A percentile compares a stretch with the other conserved stretches of the same genome.
These are phyloP conservation scores for Lomographa bimaculata DNA, from an alignment of 2,888 invertebrate genomes.

Conservation along the genomic window DNA sequence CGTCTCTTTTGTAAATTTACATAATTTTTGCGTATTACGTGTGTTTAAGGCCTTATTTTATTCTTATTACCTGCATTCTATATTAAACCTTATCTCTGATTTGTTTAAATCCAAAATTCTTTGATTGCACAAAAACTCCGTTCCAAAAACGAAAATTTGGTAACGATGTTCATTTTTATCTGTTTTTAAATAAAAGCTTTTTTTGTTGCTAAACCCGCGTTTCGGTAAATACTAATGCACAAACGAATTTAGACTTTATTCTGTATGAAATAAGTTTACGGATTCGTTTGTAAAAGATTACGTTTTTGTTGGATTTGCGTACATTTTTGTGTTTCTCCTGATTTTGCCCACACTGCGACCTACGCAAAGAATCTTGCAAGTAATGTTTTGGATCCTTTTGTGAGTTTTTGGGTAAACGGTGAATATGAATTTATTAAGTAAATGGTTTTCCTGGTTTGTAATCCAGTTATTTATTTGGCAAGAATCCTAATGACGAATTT, in stretches of 20 bases:
- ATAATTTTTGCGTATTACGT: slow-evolving; percentile 20
- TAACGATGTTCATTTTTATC: slow-evolving; percentile 8
- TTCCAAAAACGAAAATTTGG: neutral
- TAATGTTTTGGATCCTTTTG: slow-evolving; percentile 5
- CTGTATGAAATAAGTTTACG: slow-evolving; percentile 7
- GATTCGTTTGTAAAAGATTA: slow-evolving; percentile 6
- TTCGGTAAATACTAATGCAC: too few relatives aligned
- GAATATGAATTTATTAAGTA: slow-evolving; percentile 1
- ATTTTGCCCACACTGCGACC: slow-evolving; percentile 9
- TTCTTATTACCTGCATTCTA: too few relatives aligned
- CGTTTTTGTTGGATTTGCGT: slow-evolving; percentile 8
- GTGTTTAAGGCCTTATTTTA: slow-evolving; percentile 9
- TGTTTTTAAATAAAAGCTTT: neutral
- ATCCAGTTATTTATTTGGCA: too few relatives aligned
- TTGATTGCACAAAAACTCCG: neutral
- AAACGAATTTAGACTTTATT: slow-evolving; percentile 15
- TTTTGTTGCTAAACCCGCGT: neutral
- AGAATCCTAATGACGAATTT: too few relatives aligned
- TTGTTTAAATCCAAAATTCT: neutral
- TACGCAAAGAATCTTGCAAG: slow-evolving; percentile 4
- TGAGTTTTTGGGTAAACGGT: neutral
- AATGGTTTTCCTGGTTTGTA: slow-evolving; percentile 10
- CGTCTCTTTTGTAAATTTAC: slow-evolving; percentile 14
- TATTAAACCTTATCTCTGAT: slow-evolving; percentile 1
- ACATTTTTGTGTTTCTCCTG: slow-evolving; percentile 3